Percentiles rank a stretch among this genome's conserved stretches.
Evolutionary conservation across 53 echinoderm and acorn worm species (phyloP).

Genomic region (Hippasteria phrygiana): DNA sequence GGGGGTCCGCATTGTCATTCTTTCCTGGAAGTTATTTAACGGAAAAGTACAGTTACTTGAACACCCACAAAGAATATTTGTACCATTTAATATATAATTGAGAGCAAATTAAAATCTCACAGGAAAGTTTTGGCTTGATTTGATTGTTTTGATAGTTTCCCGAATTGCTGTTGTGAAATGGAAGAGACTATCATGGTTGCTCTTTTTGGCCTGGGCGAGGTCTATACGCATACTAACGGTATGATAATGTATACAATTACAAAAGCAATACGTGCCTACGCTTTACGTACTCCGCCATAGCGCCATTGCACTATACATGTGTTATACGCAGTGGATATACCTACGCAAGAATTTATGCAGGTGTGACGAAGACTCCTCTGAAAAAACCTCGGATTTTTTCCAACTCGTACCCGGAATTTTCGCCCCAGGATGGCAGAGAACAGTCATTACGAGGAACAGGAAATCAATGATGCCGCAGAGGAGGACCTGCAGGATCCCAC

Average conservation of each 20-base stretch:
- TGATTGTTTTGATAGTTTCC: background rate
- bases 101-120: no score
- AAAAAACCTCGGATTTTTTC: background rate
- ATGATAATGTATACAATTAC: background rate
- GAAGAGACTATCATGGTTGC: conserved; percentile 16
- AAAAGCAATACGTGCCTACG: background rate
- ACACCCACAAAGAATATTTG: no score
- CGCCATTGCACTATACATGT: background rate
- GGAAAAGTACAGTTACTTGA: no score
- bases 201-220: conserved; percentile 61
- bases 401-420: background rate
- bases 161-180: conserved; percentile 1
- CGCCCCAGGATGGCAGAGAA: conserved; percentile 36
- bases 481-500: conserved; percentile 18
- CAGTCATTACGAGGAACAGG: conserved; percentile 23
- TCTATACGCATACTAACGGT: conserved; percentile 48
- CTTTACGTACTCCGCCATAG: conserved; percentile 23
- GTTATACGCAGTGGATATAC: background rate
- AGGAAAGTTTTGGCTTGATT: no score
- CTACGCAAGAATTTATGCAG: background rate
- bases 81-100: no score
- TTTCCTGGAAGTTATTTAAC: no score
- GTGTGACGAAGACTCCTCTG: background rate
- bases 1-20: no score
- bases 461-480: conserved; percentile 15